phyloP scores from a whole-genome alignment of 2,797 vertebrate species.

The Lacerta agilis region DNA sequence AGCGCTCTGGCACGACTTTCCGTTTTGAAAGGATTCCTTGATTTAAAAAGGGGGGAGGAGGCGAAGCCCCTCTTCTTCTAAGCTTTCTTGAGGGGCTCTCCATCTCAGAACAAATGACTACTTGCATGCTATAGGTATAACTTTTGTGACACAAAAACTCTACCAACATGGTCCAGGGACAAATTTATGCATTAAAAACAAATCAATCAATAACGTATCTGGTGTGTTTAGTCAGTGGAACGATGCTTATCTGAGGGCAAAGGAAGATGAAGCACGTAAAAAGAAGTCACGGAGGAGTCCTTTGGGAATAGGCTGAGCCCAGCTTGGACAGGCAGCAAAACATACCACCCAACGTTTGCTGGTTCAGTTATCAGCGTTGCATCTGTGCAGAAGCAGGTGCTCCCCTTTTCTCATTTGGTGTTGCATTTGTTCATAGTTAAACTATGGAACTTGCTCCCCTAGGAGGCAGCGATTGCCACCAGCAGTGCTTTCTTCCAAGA shows the following conservation, averaged over 20 bases:
- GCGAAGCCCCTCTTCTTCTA: too few relatives aligned
- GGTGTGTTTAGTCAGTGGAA: neutral
- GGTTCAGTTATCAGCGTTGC: neutral
- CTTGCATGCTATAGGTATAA: neutral
- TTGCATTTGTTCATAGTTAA: too few relatives aligned
- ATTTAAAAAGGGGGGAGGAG: neutral
- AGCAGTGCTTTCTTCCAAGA: too few relatives aligned
- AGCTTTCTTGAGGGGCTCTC: neutral
- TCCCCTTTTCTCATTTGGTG: too few relatives aligned
- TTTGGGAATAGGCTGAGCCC: neutral
- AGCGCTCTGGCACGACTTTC: neutral
- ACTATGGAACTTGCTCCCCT: too few relatives aligned
- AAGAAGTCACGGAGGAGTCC: neutral
- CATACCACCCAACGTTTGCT: neutral
- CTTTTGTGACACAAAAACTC: neutral
- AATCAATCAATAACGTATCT: too few relatives aligned
- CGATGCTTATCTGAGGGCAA: neutral
- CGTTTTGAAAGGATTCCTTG: neutral
- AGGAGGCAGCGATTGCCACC: too few relatives aligned
- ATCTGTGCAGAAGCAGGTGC: neutral
- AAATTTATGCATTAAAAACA: neutral
- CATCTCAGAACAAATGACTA: neutral
- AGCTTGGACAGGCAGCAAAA: neutral
- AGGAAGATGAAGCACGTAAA: neutral
- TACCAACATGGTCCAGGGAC: neutral